phyloP scores from a whole-genome alignment of 2,113 vertebrate genomes.

The Channa argus region DNA sequence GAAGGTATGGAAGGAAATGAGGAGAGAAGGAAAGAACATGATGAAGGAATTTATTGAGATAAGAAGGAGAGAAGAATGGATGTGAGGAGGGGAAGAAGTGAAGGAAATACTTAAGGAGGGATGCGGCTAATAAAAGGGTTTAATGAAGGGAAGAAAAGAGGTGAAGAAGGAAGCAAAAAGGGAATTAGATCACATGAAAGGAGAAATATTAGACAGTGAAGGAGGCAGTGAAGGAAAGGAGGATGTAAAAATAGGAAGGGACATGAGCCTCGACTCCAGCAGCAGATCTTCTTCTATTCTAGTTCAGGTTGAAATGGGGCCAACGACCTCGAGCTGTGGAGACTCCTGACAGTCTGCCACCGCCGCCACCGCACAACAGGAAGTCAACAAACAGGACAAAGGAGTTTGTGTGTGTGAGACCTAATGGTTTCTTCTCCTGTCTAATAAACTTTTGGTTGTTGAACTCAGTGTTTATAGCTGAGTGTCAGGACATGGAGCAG shows the following conservation, averaged over 20 bases:
- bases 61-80: background rate
- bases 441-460: conserved; percentile 22
- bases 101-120: background rate
- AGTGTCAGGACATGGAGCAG: conserved; percentile 38
- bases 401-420: conserved; percentile 17
- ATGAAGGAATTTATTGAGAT: background rate
- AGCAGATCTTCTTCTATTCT: background rate
- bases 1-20: too few species aligned
- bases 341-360: conserved; percentile 23
- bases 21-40: background rate
- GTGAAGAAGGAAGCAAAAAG: background rate
- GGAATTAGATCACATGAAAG: background rate
- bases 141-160: too few species aligned
- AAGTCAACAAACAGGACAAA: conserved; percentile 35
- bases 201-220: background rate
- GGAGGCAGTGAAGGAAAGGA: background rate
- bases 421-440: background rate
- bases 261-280: background rate
- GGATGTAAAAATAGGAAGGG: too few species aligned
- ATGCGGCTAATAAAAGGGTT: background rate
- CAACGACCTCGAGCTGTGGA: conserved; percentile 2
- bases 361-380: background rate
- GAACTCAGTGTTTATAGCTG: conserved; percentile 26
- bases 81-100: background rate
- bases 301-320: background rate